These are phyloP conservation scores for Rhinichthys osculus DNA, from an alignment of 2,797 vertebrate species.

Conservation along the genomic window DNA sequence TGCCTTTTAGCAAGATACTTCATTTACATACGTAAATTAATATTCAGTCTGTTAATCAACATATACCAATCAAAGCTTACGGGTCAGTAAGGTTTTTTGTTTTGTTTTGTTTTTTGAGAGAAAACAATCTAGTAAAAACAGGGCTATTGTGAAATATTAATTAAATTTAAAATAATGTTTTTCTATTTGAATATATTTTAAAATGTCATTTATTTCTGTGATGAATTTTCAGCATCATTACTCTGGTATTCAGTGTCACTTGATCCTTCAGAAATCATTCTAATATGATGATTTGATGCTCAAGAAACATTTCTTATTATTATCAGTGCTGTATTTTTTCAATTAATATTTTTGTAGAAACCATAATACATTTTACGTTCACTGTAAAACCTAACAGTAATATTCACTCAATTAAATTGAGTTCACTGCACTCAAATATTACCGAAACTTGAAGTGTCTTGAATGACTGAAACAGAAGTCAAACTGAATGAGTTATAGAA, in stretches of 20 bases:
- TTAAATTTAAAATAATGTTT: not conserved
- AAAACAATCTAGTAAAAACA: not conserved
- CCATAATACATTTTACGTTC: too few species aligned
- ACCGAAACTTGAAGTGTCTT: too few species aligned
- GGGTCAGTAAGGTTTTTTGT: not conserved
- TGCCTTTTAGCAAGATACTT: slow-evolving; percentile 10
- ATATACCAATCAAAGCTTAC: not conserved
- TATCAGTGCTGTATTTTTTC: not conserved
- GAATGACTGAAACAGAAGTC: too few species aligned
- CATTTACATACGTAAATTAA: not conserved
- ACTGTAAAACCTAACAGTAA: too few species aligned
- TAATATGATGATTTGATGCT: not conserved
- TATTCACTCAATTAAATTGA: too few species aligned
- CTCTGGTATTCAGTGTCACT: not conserved
- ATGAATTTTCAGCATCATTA: not conserved
- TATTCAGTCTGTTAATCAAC: not conserved
- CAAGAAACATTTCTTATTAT: not conserved
- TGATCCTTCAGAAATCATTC: not conserved
- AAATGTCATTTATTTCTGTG: not conserved
- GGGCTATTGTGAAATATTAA: not conserved
- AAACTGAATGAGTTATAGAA: too few species aligned
- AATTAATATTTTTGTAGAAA: too few species aligned
- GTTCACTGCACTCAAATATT: too few species aligned
- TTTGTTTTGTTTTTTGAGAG: too few species aligned
- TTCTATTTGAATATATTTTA: not conserved